Base-by-base conservation (phyloP, 2,888 invertebrate genomes). In the Lysandra bellargus region DNA sequence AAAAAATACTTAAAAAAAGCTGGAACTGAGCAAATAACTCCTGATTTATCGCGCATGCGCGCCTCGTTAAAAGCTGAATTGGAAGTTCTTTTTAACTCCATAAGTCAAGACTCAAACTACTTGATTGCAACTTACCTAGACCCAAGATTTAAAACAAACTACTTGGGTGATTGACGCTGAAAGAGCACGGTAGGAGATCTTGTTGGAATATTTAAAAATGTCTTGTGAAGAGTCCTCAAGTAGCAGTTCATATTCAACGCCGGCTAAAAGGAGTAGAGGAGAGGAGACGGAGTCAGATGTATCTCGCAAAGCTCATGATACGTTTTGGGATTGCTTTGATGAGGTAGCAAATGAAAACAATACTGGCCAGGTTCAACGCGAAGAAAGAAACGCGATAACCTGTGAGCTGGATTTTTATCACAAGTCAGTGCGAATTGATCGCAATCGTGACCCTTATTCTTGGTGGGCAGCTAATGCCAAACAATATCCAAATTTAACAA, bases 101-200 rank as follows among this genome's bases (percentile, higher is more conserved):
- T 83, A 81, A 78, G 73, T 61, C 64, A 84, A 2, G 17, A 78
- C 40, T 6, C 73, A 44, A 78, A 78, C 78, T 81, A 80, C 80
- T 78, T 82, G 53, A 79, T 81, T 79, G 80, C 81, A 73, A 83
- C 80, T 14, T 82, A 81, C 80, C 76, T 81, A 80, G 82, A 82
- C 78, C 80, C 80, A 75, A 80, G 82, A 37, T 83, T 81, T 77
- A 82, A 81, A 57, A 79, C 82, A 79, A 78, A 80, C 72, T 83
- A 78, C 79, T 80, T 78, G 37, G 37, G 37, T 37, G 37, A 37
- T 37, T 37, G 37, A 37, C 37, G 37, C 37, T 37, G 37, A 37
- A 37, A 37, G 37, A 37, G 37, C 3, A 37, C 37, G 37, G 3
- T 3, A 37, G 37, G 37, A 37, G 37, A 37, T 37, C 3, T 37